Evolutionary conservation across 2,888 invertebrate species (phyloP), one percentile per base, ranked within the genome.

Genomic region (Aphidoletes aphidimyza): DNA sequence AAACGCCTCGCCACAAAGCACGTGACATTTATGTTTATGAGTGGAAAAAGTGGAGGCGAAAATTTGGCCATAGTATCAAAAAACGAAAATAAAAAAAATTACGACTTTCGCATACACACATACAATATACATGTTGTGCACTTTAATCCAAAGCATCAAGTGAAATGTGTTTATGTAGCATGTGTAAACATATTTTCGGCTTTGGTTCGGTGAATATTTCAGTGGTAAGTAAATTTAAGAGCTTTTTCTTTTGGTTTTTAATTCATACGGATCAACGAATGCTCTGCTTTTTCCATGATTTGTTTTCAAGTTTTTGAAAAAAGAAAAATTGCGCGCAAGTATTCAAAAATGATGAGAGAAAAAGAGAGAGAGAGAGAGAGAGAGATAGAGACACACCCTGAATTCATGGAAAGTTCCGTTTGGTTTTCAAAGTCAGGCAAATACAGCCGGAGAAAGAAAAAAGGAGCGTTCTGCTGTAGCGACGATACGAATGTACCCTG

Each of bases 11-110:
- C 6, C 54, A 54, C 54, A 54, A 54, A 54, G 54, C 54, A 54
- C 54, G 54, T 54, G 54, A 54, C 54, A 54, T 54, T 54, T 54
- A 54, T 54, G 54, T 54, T 54, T 54, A 54, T 54, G 54, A 54
- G 54, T 54, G 54, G n/a, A 54, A 11, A 26, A 54, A 47, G 47
- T 19, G 47, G 19, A 17, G 17, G 47, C 8, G 19, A 54, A 17
- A 54, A n/a, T 2, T 54, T 42, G 42, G 42, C 54, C 54, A 54
- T 54, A 54, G 22, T n/a, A n/a, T n/a, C n/a, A n/a, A n/a, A n/a
- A n/a, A n/a, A n/a, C n/a, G n/a, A n/a, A n/a, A n/a, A n/a, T n/a
- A 54, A 54, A 54, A 5, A 54, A 22, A 39, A 8, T 5, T 22
- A 54, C 54, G 54, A 54, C 22, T 54, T 54, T 54, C 3, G 22